phyloP scores from a whole-genome alignment of 2,797 vertebrate genomes.

The Thalassophryne amazonica region DNA sequence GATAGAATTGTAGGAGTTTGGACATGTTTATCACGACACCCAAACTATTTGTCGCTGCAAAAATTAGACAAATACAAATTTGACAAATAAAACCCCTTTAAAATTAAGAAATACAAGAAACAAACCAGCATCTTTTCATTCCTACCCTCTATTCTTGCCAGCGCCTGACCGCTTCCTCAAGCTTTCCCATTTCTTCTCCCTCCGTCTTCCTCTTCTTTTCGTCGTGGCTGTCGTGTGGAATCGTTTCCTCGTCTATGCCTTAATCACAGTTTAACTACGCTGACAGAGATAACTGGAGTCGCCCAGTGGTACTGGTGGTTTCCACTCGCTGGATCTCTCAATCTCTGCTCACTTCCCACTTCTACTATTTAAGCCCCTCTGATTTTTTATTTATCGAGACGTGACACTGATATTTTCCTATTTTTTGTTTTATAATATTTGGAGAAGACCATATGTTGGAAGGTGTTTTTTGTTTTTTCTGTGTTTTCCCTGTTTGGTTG shows the following conservation, averaged over 20 bases:
- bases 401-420: constrained; percentile 9
- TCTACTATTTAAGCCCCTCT: constrained; percentile 75
- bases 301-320: constrained; percentile 14
- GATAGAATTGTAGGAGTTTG: no score
- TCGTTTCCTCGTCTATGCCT: constrained; percentile 5
- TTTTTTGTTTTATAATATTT: constrained; percentile 1
- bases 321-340: constrained; percentile 17
- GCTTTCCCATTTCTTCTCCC: no score
- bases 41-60: no score
- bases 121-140: neutral
- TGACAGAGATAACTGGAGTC: constrained; percentile 3
- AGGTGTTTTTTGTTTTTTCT: neutral
- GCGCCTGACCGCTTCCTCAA: constrained; percentile 5
- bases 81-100: neutral
- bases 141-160: constrained; percentile 48
- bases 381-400: constrained; percentile 43
- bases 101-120: constrained; percentile 1
- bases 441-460: neutral
- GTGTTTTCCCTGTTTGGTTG: neutral
- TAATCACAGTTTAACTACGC: constrained; percentile 34
- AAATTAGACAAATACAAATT: no score
- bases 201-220: neutral
- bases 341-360: constrained; percentile 70
- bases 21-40: no score
- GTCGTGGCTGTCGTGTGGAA: neutral